Conservation (phyloP, 2,797 vertebrate genomes). For the Brachyalestes nurse region DNA sequence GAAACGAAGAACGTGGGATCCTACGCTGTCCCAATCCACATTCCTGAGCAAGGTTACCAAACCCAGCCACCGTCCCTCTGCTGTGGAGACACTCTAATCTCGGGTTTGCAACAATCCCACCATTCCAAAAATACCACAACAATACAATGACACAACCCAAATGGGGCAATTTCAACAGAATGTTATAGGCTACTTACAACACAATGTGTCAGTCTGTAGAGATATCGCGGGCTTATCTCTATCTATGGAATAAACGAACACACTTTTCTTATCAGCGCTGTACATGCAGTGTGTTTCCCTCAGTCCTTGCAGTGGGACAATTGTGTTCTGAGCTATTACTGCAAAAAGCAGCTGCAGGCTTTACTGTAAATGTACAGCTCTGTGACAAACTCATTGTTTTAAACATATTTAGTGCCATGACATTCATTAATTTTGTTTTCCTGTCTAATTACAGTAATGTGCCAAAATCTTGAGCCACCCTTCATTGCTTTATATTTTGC, state of each 20-base stretch:
- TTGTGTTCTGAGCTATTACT: neutral
- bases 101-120: slow-evolving; percentile 56
- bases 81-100: slow-evolving; percentile 60
- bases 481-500: too few species aligned
- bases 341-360: neutral
- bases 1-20: slow-evolving; percentile 76
- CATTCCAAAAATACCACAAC: slow-evolving; percentile 42
- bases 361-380: neutral
- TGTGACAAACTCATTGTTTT: neutral
- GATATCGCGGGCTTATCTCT: slow-evolving; percentile 24
- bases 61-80: slow-evolving; percentile 59
- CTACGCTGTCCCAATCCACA: slow-evolving; percentile 79
- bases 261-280: slow-evolving; percentile 10
- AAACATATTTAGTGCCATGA: neutral
- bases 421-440: neutral
- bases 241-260: slow-evolving; percentile 22
- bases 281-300: slow-evolving; percentile 17
- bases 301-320: neutral
- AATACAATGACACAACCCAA: slow-evolving; percentile 37
- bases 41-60: slow-evolving; percentile 79
- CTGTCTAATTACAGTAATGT: neutral
- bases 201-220: slow-evolving; percentile 42
- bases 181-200: slow-evolving; percentile 29
- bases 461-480: too few species aligned
- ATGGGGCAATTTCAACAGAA: slow-evolving; percentile 35